Evolutionary conservation across 2,797 vertebrate genomes (phyloP).

Genomic region (Xenops minutus): DNA sequence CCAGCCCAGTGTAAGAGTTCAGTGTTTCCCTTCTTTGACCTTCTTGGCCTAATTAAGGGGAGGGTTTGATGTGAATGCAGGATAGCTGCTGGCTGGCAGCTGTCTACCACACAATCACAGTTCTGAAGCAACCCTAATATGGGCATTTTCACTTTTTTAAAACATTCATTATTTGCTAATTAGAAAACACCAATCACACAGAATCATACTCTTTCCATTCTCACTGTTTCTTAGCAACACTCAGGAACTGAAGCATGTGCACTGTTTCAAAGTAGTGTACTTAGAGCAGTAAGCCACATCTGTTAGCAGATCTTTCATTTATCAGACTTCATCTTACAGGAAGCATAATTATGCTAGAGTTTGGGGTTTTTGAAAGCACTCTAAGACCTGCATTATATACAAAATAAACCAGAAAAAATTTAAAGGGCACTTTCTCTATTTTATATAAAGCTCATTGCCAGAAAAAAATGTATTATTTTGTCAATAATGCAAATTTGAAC

Average conservation of each 20-base stretch:
- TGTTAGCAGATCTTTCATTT: neutral
- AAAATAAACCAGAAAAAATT: neutral
- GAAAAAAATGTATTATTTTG: neutral
- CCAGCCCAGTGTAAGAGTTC: neutral
- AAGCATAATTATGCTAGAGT: neutral
- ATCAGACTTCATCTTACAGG: neutral
- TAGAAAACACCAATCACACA: neutral
- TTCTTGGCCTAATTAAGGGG: neutral
- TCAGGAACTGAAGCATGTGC: neutral
- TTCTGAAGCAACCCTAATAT: neutral
- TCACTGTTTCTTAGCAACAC: neutral
- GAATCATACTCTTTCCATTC: neutral
- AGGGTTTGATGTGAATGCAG: neutral
- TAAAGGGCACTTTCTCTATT: neutral
- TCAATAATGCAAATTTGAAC: neutral
- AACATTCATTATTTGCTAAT: neutral
- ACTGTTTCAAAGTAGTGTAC: neutral
- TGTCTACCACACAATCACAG: neutral
- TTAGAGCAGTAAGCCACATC: neutral
- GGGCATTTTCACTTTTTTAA: neutral
- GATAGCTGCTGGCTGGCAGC: neutral
- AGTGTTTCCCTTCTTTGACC: conserved; percentile 3
- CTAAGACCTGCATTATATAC: neutral
- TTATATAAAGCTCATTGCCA: neutral
- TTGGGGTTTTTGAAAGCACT: neutral